These are phyloP conservation scores for Oligia strigilis DNA, from an alignment of 2,888 invertebrate genomes.

Conservation along the genomic window DNA sequence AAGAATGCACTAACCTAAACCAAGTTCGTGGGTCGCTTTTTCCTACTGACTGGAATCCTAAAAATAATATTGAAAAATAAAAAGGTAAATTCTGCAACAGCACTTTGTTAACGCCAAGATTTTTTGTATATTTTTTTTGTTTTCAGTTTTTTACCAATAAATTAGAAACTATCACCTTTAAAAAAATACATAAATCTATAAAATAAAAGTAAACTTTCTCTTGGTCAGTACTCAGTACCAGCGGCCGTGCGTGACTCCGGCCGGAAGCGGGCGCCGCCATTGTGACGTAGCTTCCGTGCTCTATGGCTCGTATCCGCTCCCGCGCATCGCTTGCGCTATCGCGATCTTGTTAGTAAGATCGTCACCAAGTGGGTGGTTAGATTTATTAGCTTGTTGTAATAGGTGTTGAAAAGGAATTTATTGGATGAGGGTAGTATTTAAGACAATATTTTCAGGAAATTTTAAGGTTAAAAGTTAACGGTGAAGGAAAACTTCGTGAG, in stretches of 20 bases:
- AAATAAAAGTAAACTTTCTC: slow-evolving; percentile 62
- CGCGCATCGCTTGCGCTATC: slow-evolving; percentile 73
- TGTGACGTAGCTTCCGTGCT: slow-evolving; percentile 79
- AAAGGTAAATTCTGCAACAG: too few species aligned
- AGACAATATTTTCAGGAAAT: too few species aligned
- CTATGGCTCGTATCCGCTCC: slow-evolving; percentile 75
- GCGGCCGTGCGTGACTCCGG: slow-evolving; percentile 82
- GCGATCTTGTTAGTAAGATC: slow-evolving; percentile 75
- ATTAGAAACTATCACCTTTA: neutral
- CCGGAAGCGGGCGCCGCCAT: slow-evolving; percentile 79
- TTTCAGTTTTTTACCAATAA: neutral
- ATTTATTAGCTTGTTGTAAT: slow-evolving; percentile 57
- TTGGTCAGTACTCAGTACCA: slow-evolving; percentile 66
- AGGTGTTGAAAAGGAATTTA: slow-evolving; percentile 6
- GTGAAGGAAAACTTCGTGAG: too few species aligned
- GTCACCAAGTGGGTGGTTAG: slow-evolving; percentile 44
- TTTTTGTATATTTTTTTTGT: neutral
- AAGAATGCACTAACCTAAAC: neutral
- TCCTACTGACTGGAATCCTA: neutral
- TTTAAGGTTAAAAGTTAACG: too few species aligned
- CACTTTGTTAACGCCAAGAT: too few species aligned
- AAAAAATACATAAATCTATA: slow-evolving; percentile 4
- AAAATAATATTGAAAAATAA: neutral
- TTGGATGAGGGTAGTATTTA: neutral
- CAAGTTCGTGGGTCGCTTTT: neutral